Evolutionary conservation across 2,113 vertebrate genomes (phyloP).

Genomic region (Meriones unguiculatus): DNA sequence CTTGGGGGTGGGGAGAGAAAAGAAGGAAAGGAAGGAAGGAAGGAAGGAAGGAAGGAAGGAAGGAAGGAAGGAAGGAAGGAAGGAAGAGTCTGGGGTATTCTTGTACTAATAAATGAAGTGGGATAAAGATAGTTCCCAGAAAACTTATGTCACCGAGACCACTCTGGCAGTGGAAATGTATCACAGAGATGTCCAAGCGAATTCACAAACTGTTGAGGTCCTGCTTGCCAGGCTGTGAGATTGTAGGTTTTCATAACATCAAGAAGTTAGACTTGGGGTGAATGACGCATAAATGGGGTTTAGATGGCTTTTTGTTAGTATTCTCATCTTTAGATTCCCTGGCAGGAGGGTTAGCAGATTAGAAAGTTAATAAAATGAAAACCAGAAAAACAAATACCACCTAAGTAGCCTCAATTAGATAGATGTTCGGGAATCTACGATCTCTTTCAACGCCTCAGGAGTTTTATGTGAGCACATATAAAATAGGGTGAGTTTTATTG

Average conservation of each 20-base stretch:
- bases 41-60: no score
- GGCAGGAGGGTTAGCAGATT: not conserved
- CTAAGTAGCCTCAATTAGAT: constrained; percentile 19
- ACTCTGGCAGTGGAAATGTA: not conserved
- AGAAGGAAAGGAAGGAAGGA: no score
- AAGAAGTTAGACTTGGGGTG: constrained; percentile 12
- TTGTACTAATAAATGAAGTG: not conserved
- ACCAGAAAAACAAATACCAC: not conserved
- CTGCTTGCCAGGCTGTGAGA: not conserved
- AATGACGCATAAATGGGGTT: not conserved
- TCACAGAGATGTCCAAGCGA: not conserved
- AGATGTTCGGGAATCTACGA: not conserved
- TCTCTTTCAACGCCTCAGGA: not conserved
- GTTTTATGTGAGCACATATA: constrained; percentile 12
- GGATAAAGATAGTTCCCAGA: not conserved
- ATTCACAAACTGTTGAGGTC: not conserved
- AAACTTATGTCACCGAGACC: not conserved
- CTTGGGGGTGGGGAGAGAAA: no score
- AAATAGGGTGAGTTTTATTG: constrained; percentile 30
- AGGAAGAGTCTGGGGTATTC: not conserved
- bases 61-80: no score
- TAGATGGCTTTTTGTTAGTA: not conserved
- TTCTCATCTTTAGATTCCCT: constrained; percentile 20
- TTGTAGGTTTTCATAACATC: not conserved
- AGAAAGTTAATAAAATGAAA: constrained; percentile 27